Base-by-base conservation (phyloP, 2,888 invertebrate species). In the Scaptomyza parva region DNA sequence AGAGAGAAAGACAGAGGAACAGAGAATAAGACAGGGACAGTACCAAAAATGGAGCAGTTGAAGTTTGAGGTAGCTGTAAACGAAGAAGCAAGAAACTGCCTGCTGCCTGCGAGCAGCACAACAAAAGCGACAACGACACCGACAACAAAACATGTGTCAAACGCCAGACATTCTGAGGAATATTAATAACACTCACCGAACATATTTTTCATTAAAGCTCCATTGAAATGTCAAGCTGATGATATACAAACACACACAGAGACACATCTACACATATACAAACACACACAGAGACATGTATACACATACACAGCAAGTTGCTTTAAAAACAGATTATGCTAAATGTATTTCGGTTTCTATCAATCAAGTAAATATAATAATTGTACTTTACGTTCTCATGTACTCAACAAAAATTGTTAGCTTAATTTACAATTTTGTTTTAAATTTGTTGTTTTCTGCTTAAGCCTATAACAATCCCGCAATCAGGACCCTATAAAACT, bases 61-160 rank as follows among this genome's bases (percentile, higher is more conserved):
- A 17, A 37, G 37, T 9, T 17, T 30, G 28, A 47, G 44, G 37
- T 17, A 37, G 17, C 17, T 17, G 17, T 9, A 37, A 37, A 37
- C 50, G 39, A n/a, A 50, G 28, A 44, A 41, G 22, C 54, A 48
- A 39, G 8, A 22, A 51, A 48, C 35, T 35, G 20, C 48, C 37
- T 37, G 8, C 37, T 17, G 37, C 37, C 37, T 35, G 48, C 14
- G 37, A 51, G 43, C 41, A 30, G 51, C 58, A 44, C 53, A 63
- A 64, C 60, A 61, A 65, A 48, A 66, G 65, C 70, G 52, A 78
- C 74, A 65, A 61, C 63, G 78, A 66, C 80, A 78, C 64, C 58
- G 74, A 74, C 79, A 85, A 85, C 83, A 87, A 85, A 85, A 87
- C 84, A 85, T 86, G 86, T 84, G 84, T 87, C 84, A 85, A 85